Base-by-base conservation (phyloP, 2,888 invertebrate species). In the Kryphioiulus occultus region DNA sequence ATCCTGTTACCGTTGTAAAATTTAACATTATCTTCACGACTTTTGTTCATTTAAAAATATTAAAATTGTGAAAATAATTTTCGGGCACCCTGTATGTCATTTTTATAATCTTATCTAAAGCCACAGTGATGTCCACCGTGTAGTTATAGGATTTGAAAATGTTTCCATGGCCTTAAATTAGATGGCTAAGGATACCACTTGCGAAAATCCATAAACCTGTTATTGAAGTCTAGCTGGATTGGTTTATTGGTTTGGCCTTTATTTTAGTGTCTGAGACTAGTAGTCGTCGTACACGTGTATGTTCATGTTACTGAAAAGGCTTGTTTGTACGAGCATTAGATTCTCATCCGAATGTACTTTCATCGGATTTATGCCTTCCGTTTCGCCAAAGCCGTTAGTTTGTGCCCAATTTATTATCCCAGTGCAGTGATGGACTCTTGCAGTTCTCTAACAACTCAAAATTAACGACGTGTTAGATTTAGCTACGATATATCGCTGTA, bases 401-500 rank as follows among this genome's bases (percentile, higher is more conserved):
- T 68, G 22, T 22, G 26, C 68, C 68, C 68, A 19, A 68, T 68
- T 68, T 68, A 68, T 68, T 68, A 68, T 26, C 68, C 26, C 4
- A 26, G 26, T 9, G n/a, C 26, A 68, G 5, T 68, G 68, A 12
- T 68, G 9, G 68, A 68, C 68, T 22, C 9, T 22, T 26, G 68
- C 22, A 68, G 68, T 68, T 26, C 26, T 68, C n/a, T 26, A 68
- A 26, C 68, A 68, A 59, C 59, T n/a, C 19, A 9, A 22, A 68
- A 68, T 68, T 68, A 68, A 68, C 26, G 68, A 26, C 68, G 68
- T 68, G 68, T 68, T 68, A 68, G 26, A 26, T 68, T 68, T 22
- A 26, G 68, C 68, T 68, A 5, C 68, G 4, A 22, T 26, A 26
- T 26, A 68, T n/a, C 26, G 22, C 26, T 68, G 9, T 68, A 26